Evolutionary conservation across 92 coral and sea anemone genomes (phyloP), one percentile per base, ranked within the genome.

Genomic region (Palythoa heliodiscus): DNA sequence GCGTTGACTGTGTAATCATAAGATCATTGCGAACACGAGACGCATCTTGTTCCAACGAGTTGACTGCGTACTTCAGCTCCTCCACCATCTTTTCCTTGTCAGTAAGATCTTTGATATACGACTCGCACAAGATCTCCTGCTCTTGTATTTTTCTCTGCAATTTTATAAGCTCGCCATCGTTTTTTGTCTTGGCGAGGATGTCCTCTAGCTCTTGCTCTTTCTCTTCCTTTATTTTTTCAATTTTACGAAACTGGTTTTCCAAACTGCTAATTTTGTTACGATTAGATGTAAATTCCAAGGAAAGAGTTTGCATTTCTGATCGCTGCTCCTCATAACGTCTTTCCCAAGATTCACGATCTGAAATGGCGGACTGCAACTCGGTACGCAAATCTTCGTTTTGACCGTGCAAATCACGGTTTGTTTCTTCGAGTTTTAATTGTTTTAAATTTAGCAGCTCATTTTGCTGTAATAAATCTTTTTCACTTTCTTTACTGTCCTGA

Each of bases 81-180:
- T 92, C 94, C 2, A 94, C 69, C 16, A 87, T 89, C 35, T 91
- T 89, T 69, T 96, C 93, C 78, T 93, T 94, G 77, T 85, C 86
- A 13, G 88, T 83, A 13, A 94, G 86, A 25, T 96, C 98, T 78
- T 87, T 94, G 24, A 43, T 85, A 25, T 89, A 94, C 35, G 92
- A 85, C 35, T 93, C 95, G 40, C 84, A 79, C 60, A 86, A 47
- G 61, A 84, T 77, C 19, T 96, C 85, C 47, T 91, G 90, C 61
- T 96, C 99, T n/a, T 84, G 92, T 11, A 93, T 78, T 86, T 85
- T 86, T 48, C 92, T 87, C 72, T 92, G 93, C 82, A 93, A 83
- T 47, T 82, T 87, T 52, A 57, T 24, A 1, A 89, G 67, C 48
- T 95, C 95, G 16, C 70, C 78, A 75, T 91, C 94, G 39, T 86